Conservation (phyloP, 2,888 invertebrate species). For the Drosophila peninsularis region DNA sequence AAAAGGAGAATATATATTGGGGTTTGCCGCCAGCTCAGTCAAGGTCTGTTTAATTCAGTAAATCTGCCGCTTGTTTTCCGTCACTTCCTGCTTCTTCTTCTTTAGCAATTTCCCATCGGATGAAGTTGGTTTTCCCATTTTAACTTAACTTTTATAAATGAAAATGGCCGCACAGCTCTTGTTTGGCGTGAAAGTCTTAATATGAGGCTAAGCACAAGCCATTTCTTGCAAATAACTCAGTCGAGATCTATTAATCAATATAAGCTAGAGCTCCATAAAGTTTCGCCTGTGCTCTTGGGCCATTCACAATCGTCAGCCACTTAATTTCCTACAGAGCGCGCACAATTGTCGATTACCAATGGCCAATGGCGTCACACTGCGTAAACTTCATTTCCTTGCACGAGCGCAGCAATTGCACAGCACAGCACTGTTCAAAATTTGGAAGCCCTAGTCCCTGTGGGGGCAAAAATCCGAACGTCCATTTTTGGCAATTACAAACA, state of each 20-base stretch:
- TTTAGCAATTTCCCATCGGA: conserved; percentile 3
- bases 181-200: background rate
- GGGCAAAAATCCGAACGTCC: conserved; percentile 27
- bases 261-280: conserved; percentile 23
- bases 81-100: background rate
- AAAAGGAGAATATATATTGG: background rate
- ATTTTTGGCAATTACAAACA: conserved; percentile 52
- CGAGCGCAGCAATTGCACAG: background rate
- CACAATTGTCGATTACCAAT: conserved; percentile 17
- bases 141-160: conserved; percentile 19
- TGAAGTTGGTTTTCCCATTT: background rate
- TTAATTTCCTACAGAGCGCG: conserved; percentile 59
- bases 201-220: background rate
- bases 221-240: background rate
- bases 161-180: background rate
- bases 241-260: conserved; percentile 43
- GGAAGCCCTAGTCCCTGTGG: conserved; percentile 27
- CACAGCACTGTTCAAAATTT: conserved; percentile 47
- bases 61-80: background rate
- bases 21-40: background rate
- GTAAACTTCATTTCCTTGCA: conserved; percentile 67
- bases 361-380: conserved; percentile 20
- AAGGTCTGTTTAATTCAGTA: conserved; percentile 12
- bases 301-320: conserved; percentile 45
- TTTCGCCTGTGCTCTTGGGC: conserved; percentile 3